These are phyloP conservation scores for Diadegma fenestrale DNA, from an alignment of 2,888 invertebrate genomes.

Conservation along the genomic window DNA sequence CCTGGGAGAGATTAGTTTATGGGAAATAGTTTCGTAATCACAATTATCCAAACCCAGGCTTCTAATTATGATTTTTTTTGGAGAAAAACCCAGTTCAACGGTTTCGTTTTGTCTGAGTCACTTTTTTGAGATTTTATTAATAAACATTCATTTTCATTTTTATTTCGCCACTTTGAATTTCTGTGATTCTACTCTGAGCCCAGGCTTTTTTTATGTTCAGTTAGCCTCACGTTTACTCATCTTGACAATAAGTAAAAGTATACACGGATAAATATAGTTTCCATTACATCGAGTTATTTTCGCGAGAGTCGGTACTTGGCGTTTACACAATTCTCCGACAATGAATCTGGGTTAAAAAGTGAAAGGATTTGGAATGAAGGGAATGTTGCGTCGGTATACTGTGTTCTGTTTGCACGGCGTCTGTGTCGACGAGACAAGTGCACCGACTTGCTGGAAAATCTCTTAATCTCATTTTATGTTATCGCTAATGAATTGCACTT, in stretches of 20 bases:
- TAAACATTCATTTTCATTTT: too few species aligned
- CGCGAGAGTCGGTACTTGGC: conserved; percentile 45
- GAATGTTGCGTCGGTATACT: conserved; percentile 70
- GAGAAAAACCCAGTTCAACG: too few species aligned
- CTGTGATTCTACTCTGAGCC: too few species aligned
- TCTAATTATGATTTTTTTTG: too few species aligned
- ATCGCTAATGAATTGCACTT: conserved; percentile 30
- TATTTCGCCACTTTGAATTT: too few species aligned
- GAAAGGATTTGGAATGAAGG: conserved; percentile 79
- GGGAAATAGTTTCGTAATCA: too few species aligned
- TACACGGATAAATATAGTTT: not conserved
- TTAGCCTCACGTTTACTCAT: conserved; percentile 58
- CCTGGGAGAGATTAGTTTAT: too few species aligned
- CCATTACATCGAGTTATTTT: conserved; percentile 9
- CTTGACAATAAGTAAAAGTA: conserved; percentile 34
- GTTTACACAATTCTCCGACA: conserved; percentile 70
- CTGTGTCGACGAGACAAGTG: conserved; percentile 59
- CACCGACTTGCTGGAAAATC: conserved; percentile 49
- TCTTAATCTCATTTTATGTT: conserved; percentile 21
- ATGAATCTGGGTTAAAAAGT: conserved; percentile 83
- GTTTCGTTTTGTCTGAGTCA: too few species aligned
- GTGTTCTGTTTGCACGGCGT: conserved; percentile 64
- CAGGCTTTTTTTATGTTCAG: conserved; percentile 50
- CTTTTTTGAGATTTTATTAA: too few species aligned
- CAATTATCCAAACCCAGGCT: too few species aligned